Evolutionary conservation across 2,888 invertebrate genomes (phyloP).

Genomic region (Pyralis farinalis): DNA sequence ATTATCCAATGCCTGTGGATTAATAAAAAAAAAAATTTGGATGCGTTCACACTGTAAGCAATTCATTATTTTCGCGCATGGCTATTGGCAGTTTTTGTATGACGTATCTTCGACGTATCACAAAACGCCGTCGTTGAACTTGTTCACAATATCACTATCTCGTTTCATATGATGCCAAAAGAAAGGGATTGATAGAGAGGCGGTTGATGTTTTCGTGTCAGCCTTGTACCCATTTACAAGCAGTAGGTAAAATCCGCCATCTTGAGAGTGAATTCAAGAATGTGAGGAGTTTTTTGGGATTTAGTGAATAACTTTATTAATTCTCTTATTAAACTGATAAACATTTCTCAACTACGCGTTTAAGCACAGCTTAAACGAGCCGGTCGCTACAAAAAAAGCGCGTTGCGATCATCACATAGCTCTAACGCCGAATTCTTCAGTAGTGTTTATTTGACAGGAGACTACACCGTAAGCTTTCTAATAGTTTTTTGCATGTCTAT

Average conservation of each 20-base stretch:
- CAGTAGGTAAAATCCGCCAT: constrained; percentile 83
- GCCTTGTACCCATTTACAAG: constrained; percentile 81
- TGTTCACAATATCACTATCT: constrained; percentile 64
- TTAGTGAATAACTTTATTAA: constrained; percentile 68
- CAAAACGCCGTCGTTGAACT: constrained; percentile 57
- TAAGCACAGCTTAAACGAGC: constrained; percentile 39
- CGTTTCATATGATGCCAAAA: constrained; percentile 52
- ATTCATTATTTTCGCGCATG: constrained; percentile 63
- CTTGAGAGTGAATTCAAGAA: constrained; percentile 84
- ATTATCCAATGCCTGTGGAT: too few relatives aligned
- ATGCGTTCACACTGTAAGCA: constrained; percentile 58
- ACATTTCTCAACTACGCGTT: constrained; percentile 48
- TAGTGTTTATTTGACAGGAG: constrained; percentile 80
- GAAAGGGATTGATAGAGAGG: constrained; percentile 73
- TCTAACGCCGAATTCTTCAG: constrained; percentile 69
- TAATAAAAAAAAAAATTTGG: constrained; percentile 33
- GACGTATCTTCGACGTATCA: constrained; percentile 57
- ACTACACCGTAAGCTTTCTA: constrained; percentile 80
- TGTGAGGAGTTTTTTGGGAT: constrained; percentile 76
- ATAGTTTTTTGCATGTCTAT: constrained; percentile 80
- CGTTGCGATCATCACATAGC: constrained; percentile 47
- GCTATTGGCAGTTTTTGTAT: constrained; percentile 62
- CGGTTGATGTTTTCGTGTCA: constrained; percentile 81
- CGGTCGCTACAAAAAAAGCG: constrained; percentile 46
- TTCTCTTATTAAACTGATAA: constrained; percentile 72